phyloP scores from a whole-genome alignment of 2,888 invertebrate genomes.

The Sclerodermus sp. region DNA sequence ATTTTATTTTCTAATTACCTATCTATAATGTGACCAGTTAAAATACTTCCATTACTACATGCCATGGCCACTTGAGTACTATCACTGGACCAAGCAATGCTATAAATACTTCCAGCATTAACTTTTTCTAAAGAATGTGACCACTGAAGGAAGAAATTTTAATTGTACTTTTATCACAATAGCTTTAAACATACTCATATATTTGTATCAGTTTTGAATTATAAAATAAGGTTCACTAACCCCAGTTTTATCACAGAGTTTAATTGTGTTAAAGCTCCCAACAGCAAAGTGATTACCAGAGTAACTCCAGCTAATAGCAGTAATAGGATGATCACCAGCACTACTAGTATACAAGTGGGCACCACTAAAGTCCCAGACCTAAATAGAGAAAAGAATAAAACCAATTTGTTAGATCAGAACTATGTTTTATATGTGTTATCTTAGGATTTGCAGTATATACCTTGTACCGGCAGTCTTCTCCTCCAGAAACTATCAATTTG shows the following conservation, averaged over 20 bases:
- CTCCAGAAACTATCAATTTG: conserved; percentile 89
- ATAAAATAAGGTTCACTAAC: too few relatives aligned
- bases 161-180: neutral
- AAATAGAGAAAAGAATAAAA: conserved; percentile 35
- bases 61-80: conserved; percentile 94
- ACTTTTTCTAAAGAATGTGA: conserved; percentile 90
- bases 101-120: conserved; percentile 85
- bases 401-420: neutral
- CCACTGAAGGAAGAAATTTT: conserved; percentile 69
- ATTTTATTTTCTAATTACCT: conserved; percentile 59
- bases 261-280: conserved; percentile 89
- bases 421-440: neutral
- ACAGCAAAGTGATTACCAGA: conserved; percentile 89
- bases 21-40: conserved; percentile 90
- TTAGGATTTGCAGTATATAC: too few relatives aligned
- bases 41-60: conserved; percentile 88
- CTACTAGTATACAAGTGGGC: conserved; percentile 83
- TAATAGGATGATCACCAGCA: conserved; percentile 87
- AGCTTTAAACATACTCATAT: too few relatives aligned
- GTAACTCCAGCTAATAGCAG: conserved; percentile 87
- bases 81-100: conserved; percentile 91
- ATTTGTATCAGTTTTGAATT: too few relatives aligned
- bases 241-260: conserved; percentile 91
- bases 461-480: conserved; percentile 91
- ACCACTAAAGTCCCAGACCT: conserved; percentile 93